These are phyloP conservation scores for Iselma pallidipennis DNA, from an alignment of 2,888 invertebrate species.

Conservation along the genomic window DNA sequence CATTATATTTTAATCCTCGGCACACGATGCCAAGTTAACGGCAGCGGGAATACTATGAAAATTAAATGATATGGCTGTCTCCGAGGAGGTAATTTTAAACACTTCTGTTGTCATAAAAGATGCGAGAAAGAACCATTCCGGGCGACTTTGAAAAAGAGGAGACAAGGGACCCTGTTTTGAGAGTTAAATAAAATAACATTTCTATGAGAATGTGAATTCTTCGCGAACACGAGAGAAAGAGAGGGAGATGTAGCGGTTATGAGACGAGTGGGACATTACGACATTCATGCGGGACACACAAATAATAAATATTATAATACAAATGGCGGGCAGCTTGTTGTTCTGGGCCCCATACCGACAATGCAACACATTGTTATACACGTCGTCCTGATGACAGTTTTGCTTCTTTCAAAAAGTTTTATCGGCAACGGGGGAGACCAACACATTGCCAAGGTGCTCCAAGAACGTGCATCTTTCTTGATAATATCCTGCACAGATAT, in stretches of 20 bases:
- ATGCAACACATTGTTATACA: constrained; percentile 56
- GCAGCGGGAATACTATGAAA: constrained; percentile 51
- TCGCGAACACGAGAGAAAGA: constrained; percentile 33
- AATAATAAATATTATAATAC: constrained; percentile 59
- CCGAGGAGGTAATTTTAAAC: constrained; percentile 56
- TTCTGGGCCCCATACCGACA: constrained; percentile 45
- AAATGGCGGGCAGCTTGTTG: constrained; percentile 45
- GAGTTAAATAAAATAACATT: constrained; percentile 56
- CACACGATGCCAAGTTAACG: constrained; percentile 41
- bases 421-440: constrained; percentile 48
- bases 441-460: constrained; percentile 23
- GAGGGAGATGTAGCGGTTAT: constrained; percentile 35
- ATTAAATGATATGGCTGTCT: constrained; percentile 56
- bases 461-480: constrained; percentile 35
- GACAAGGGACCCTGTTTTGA: constrained; percentile 51
- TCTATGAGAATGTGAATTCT: constrained; percentile 47
- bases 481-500: constrained; percentile 40
- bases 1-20: constrained; percentile 53
- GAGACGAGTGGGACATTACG: constrained; percentile 51
- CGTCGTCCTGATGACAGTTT: constrained; percentile 54
- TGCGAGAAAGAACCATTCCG: constrained; percentile 53
- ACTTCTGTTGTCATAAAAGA: constrained; percentile 56
- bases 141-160: constrained; percentile 55
- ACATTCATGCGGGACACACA: constrained; percentile 54
- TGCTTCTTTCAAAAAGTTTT: constrained; percentile 57